Evolutionary conservation across 2,888 invertebrate species (phyloP), one percentile per base, ranked within the genome.

Genomic region (Eupithecia subfuscata): DNA sequence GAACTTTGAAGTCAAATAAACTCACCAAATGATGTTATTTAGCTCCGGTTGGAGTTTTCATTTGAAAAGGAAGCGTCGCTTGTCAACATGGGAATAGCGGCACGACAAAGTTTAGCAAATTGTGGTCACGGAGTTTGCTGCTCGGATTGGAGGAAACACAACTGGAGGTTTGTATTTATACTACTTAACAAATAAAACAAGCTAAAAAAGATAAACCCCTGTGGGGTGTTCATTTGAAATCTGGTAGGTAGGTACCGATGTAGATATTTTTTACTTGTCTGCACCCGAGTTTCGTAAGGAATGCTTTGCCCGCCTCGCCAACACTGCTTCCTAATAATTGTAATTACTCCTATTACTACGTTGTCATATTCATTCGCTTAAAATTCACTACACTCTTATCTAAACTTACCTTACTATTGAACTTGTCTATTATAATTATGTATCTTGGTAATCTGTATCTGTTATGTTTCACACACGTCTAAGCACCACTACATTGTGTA

Each of bases 101-200:
- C 63, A 81, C 81, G 79, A 78, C 80, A 79, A 85, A 86, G 82
- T 86, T 87, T 85, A 80, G 78, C 80, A 82, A 84, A 83, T 85
- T 83, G 82, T 80, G 83, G 84, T 82, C 79, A 82, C 84, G 68
- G 75, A 77, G 74, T 77, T 76, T 71, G 71, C 77, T 70, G 60
- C 40, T 64, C 45, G 45, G n/a, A 64, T 67, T 71, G 30, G 60
- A 68, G 73, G 45, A 18, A 70, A 18, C 22, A 70, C n/a, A 5
- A 68, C 48, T 18, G 67, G 67, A 73, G 25, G 25, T 12, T 25
- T 60, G 25, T 60, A 14, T 60, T 60, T 60, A 25, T n/a, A 56
- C n/a, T 56, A 7, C 56, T 52, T 52, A n/a, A 22, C 52, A 56
- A 56, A 56, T n/a, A 56, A 18, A 11, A 56, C 16, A 18, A 52